phyloP scores from a whole-genome alignment of 2,797 vertebrate genomes.

The Tarsius wallacei region DNA sequence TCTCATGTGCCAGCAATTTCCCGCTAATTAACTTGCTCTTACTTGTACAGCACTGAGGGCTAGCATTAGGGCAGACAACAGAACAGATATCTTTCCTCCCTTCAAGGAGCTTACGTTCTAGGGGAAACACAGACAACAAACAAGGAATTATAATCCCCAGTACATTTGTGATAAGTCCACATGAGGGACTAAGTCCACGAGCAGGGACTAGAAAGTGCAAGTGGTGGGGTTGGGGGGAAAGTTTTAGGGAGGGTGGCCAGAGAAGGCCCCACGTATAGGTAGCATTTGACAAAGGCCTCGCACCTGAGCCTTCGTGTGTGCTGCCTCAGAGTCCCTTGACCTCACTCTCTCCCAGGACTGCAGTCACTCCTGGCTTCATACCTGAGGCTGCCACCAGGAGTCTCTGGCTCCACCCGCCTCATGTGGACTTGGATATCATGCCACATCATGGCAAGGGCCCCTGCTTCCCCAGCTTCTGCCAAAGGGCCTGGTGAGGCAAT shows the following conservation, averaged over 20 bases:
- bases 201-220: rapidly evolving
- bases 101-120: rapidly evolving
- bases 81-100: not conserved
- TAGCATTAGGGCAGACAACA: rapidly evolving
- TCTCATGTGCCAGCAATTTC: rapidly evolving
- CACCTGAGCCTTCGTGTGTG: rapidly evolving
- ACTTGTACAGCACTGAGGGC: not conserved
- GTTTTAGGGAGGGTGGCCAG: rapidly evolving
- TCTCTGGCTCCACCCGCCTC: rapidly evolving
- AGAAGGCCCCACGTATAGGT: rapidly evolving
- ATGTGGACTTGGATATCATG: rapidly evolving
- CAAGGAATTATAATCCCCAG: rapidly evolving
- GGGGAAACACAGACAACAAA: not conserved
- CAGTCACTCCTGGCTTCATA: not conserved
- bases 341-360: not conserved
- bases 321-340: not conserved
- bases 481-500: rapidly evolving
- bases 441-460: not conserved
- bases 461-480: not conserved
- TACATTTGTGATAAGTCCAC: rapidly evolving
- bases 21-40: rapidly evolving
- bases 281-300: too few relatives aligned
- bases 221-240: rapidly evolving
- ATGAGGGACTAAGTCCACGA: too few relatives aligned
- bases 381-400: not conserved